Evolutionary conservation across 2,888 invertebrate genomes (phyloP).

Genomic region (Thereva nobilitata): DNA sequence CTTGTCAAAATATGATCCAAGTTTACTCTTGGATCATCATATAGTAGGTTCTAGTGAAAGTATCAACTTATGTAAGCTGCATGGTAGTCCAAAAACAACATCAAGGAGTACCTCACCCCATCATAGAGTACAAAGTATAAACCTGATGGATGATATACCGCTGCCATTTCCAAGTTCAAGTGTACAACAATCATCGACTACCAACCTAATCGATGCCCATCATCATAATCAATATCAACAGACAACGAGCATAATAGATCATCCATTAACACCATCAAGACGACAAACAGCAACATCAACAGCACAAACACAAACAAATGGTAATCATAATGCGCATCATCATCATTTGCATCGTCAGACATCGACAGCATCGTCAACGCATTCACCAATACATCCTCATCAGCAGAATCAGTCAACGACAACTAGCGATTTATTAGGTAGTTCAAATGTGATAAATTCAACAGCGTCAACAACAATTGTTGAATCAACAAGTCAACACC

Average conservation of each 20-base stretch:
- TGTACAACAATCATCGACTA: conserved; percentile 22
- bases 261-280: conserved; percentile 56
- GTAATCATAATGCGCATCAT: conserved; percentile 44
- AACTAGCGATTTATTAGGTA: conserved; percentile 55
- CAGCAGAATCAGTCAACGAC: conserved; percentile 58
- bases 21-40: conserved; percentile 45
- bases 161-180: conserved; percentile 42
- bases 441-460: conserved; percentile 56
- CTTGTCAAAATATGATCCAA: conserved; percentile 56
- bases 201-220: conserved; percentile 51
- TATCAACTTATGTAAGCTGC: conserved; percentile 50
- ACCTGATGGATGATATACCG: conserved; percentile 55
- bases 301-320: conserved; percentile 51
- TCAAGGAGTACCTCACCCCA: conserved; percentile 59
- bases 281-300: conserved; percentile 55
- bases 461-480: conserved; percentile 47
- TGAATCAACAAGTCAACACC: conserved; percentile 41
- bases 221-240: conserved; percentile 58
- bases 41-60: conserved; percentile 44
- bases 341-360: conserved; percentile 53
- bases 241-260: conserved; percentile 55
- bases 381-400: conserved; percentile 56
- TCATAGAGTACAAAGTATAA: conserved; percentile 57
- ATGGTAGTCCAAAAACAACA: conserved; percentile 58
- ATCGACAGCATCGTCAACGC: conserved; percentile 56